Percentiles rank a stretch among this genome's conserved stretches.
Conservation (phyloP, 2,888 invertebrate genomes). For the Hipparchia sbordonii region DNA sequence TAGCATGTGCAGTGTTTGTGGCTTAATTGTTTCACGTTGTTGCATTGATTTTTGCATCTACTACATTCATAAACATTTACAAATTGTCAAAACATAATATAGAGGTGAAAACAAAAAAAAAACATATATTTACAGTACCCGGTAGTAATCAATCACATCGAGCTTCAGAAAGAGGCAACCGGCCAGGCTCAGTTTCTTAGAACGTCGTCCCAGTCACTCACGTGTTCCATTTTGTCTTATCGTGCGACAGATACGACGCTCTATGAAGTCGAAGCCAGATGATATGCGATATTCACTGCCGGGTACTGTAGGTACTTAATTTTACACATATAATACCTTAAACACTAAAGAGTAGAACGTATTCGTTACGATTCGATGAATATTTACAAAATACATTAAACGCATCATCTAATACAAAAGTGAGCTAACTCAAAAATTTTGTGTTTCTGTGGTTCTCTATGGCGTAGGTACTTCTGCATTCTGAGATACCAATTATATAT, state of each 20-base stretch:
- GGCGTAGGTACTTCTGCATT: not conserved
- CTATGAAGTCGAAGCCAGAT: too few relatives aligned
- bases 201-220: too few relatives aligned
- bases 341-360: conserved; percentile 44
- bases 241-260: too few relatives aligned
- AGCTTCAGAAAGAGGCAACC: too few relatives aligned
- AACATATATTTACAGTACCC: not conserved
- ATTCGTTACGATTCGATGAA: conserved; percentile 53
- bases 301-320: conserved; percentile 22
- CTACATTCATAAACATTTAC: conserved; percentile 47
- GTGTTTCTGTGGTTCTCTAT: not conserved
- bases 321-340: conserved; percentile 39
- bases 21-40: conserved; percentile 15
- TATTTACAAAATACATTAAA: conserved; percentile 55
- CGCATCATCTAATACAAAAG: not conserved
- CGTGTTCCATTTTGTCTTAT: too few relatives aligned
- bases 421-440: not conserved
- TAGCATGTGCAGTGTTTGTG: conserved; percentile 28
- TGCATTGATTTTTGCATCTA: conserved; percentile 43
- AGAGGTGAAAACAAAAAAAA: conserved; percentile 33
- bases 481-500: not conserved
- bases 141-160: too few relatives aligned
- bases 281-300: too few relatives aligned
- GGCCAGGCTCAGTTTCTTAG: too few relatives aligned
- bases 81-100: conserved; percentile 46